Percentiles rank a stretch among this genome's conserved stretches.
Evolutionary conservation across 2,888 invertebrate species (phyloP).

Genomic region (Bellardia bayeri): DNA sequence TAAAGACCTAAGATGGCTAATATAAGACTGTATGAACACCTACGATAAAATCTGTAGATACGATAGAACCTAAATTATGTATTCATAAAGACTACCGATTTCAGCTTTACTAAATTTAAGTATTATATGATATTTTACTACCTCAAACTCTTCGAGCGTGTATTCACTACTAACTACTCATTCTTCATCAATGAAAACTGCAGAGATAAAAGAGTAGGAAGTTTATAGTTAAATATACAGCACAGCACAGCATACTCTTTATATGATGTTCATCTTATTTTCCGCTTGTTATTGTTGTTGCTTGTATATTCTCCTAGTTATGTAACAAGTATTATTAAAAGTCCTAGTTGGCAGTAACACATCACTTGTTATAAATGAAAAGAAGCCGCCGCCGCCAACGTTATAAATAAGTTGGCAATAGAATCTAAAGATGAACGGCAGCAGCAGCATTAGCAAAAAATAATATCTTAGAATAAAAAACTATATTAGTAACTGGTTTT

Average conservation of each 20-base stretch:
- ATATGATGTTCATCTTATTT: slow-evolving; percentile 21
- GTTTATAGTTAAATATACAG: slow-evolving; percentile 46
- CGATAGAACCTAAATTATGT: too few species aligned
- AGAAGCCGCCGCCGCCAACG: slow-evolving; percentile 70
- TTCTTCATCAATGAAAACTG: neutral
- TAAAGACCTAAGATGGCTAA: too few species aligned
- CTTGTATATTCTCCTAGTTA: slow-evolving; percentile 5
- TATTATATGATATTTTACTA: too few species aligned
- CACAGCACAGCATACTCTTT: slow-evolving; percentile 2
- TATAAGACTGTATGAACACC: too few species aligned
- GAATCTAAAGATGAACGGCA: slow-evolving; percentile 16
- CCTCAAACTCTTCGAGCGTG: neutral
- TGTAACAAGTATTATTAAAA: slow-evolving; percentile 71
- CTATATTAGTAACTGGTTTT: slow-evolving; percentile 30
- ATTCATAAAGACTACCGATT: too few species aligned
- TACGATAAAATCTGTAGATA: too few species aligned
- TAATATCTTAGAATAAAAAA: neutral
- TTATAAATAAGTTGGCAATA: slow-evolving; percentile 66
- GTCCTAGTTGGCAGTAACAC: slow-evolving; percentile 72
- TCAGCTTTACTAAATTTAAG: too few species aligned
- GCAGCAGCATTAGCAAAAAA: neutral
- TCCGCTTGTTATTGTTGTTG: neutral
- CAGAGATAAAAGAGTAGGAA: slow-evolving; percentile 62
- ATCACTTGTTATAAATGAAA: slow-evolving; percentile 72
- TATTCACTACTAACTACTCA: slow-evolving; percentile 23